Percentiles rank a stretch among this genome's conserved stretches.
Evolutionary conservation across 2,888 invertebrate species (phyloP).

Genomic region (Neoitamus cyanurus): DNA sequence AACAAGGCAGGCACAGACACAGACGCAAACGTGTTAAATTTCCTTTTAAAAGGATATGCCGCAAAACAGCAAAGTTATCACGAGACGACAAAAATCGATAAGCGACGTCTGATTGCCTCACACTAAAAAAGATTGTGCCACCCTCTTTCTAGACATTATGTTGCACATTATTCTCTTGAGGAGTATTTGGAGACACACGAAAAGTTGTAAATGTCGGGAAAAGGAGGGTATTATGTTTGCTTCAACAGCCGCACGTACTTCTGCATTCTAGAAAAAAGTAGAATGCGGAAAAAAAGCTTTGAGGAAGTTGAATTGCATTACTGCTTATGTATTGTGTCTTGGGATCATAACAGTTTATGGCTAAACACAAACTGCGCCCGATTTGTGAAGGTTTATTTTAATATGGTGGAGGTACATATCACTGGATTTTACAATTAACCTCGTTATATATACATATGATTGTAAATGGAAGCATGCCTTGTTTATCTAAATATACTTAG

Average conservation of each 20-base stretch:
- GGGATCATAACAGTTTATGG: background rate
- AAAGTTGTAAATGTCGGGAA: background rate
- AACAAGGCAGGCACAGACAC: background rate
- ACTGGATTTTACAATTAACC: background rate
- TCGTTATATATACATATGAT: background rate
- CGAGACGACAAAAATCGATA: constrained; percentile 26
- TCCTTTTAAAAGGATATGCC: background rate
- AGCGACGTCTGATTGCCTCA: constrained; percentile 9
- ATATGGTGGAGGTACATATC: background rate
- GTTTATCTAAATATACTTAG: too few species aligned
- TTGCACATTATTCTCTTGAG: background rate
- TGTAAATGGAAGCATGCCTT: too few species aligned
- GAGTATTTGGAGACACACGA: background rate
- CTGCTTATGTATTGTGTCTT: background rate
- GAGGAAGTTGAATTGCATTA: background rate
- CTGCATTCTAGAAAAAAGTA: background rate
- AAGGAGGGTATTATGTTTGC: background rate
- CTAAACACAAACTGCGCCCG: background rate
- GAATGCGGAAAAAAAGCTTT: background rate
- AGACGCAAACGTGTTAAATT: background rate
- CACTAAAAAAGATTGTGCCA: background rate
- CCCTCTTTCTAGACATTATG: background rate
- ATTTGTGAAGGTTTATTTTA: background rate
- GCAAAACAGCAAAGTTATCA: background rate
- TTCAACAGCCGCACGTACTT: background rate